Base-by-base conservation (phyloP, 30 jellyfish, hydroid and myxozoan species). In the Nemopilema nomurai region DNA sequence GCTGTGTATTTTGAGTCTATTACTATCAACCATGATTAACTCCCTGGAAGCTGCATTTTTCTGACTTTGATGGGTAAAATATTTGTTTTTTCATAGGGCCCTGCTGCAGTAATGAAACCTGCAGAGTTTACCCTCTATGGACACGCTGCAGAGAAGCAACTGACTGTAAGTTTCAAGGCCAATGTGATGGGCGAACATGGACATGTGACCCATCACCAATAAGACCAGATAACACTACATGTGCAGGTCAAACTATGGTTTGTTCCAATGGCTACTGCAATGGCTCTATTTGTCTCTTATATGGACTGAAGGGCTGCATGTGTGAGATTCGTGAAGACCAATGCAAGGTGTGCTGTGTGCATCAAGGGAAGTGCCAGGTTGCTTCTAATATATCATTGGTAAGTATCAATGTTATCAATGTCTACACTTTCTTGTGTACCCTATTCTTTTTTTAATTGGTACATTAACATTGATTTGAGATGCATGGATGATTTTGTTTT, bases 181-280 rank as follows among this genome's bases (percentile, higher is more conserved):
- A 30, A 21, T 92, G 98, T 50, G 96, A 87, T 73, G 98, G 98
- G 0, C 89, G 89, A 18, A 83, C 90, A 27, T 84, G 86, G 87
- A 81, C 80, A 8, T 92, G 98, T 65, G 97, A 89, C 13, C 86
- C 88, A 13, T 71, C 88, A 23, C 73, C 28, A 63, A 80, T 63
- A 26, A 77, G 89, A 67, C 91, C 96, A 18, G 93, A 92, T 62
- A 77, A 76, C 49, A 92, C 98, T 21, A 76, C 90, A 1, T 92
- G 98, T 79, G 98, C 93, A 28, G 78, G 69, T 57, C 91, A 80
- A 16, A 81, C 96, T 0, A 88, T 97, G 91, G 98, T 92, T 28
- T 92, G 98, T 70, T 81, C 90, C 79, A 82, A 84, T 53, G 98
- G 98, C 33, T 83, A 63, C 77, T 92, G 98, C 88, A 91, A 82